These are phyloP conservation scores for Astropecten irregularis DNA, from an alignment of 53 echinoderm and acorn worm species.

Conservation along the genomic window DNA sequence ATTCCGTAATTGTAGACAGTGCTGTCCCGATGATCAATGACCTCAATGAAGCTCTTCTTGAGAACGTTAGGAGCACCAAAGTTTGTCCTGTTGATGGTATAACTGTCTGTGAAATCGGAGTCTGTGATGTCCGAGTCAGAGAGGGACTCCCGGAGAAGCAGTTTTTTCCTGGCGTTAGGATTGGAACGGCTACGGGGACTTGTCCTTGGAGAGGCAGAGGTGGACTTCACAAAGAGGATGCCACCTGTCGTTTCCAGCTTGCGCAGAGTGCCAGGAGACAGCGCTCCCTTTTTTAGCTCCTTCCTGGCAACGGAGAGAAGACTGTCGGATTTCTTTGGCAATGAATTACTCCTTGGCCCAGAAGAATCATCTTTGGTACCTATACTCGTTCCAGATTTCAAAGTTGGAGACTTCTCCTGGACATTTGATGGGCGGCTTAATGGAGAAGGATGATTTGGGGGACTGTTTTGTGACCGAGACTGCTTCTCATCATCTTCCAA, in stretches of 20 bases:
- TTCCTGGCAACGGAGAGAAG: conserved; percentile 8
- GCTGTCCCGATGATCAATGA: conserved; percentile 56
- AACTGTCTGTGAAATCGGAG: conserved; percentile 11
- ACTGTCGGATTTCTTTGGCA: not conserved
- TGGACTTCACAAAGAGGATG: conserved; percentile 48
- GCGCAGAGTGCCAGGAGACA: conserved; percentile 28
- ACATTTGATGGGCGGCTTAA: not conserved
- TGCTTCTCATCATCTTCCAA: not conserved
- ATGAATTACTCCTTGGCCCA: not conserved
- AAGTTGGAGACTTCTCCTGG: not conserved
- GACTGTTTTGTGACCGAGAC: not conserved
- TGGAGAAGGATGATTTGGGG: not conserved
- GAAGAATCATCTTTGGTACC: not conserved
- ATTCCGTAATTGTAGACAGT: conserved; percentile 86
- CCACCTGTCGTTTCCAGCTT: conserved; percentile 58
- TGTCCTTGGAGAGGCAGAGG: conserved; percentile 15
- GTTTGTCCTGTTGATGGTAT: not conserved
- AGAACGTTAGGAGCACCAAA: conserved; percentile 45
- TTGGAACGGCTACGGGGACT: not conserved
- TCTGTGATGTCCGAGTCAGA: conserved; percentile 58
- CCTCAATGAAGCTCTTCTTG: conserved; percentile 40
- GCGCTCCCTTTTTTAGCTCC: conserved; percentile 2
- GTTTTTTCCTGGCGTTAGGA: not conserved
- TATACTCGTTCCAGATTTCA: not conserved
- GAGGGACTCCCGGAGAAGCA: conserved; percentile 38